Base-by-base conservation (phyloP, 2,888 invertebrate species). In the Megastigmus dorsalis region DNA sequence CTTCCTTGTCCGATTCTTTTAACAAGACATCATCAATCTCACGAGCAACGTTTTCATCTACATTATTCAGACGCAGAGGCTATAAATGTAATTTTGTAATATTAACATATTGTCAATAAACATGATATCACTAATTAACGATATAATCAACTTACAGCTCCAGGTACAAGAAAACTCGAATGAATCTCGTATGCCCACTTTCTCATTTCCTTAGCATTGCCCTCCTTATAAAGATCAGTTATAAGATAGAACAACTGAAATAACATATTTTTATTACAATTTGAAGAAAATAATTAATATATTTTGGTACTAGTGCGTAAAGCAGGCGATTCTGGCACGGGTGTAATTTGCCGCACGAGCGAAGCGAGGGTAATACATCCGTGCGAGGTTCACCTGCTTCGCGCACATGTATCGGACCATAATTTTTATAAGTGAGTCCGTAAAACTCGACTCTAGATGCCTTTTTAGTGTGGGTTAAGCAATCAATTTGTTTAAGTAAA, bases 151-250 rank as follows among this genome's bases (percentile, higher is more conserved):
- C 92, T 91, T 87, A 94, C 95, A 81, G 97, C 96, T 83, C 94
- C 93, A 76, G 97, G 97, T 84, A 96, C 95, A 74, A 97, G 90
- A 90, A 98, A 98, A 84, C 96, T 96, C 80, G 98, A 98, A 89
- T 97, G 97, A 85, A 99, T 97, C 91, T 99, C 99, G 90, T 98
- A 99, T 3, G 98, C 98, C 98, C 99, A 99, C 87, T 97, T 96
- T 69, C 96, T 93, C 92, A 98, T 95, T 84, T 99, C 97, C 89
- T 95, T 95, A 67, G 93, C 90, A 80, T 93, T 93, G 62, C 95
- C 96, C 82, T 93, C 92, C 84, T 95, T 95, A 89, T 95, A 98
- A 67, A 95, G 91, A 86, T 97, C 96, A 77, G 98, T 96, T 84
- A 99, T 93, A 80, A 98, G 91, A 88, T 98, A 96, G 89, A 99